Conservation (phyloP, 2,888 invertebrate species). For the Platycheirus albimanus region DNA sequence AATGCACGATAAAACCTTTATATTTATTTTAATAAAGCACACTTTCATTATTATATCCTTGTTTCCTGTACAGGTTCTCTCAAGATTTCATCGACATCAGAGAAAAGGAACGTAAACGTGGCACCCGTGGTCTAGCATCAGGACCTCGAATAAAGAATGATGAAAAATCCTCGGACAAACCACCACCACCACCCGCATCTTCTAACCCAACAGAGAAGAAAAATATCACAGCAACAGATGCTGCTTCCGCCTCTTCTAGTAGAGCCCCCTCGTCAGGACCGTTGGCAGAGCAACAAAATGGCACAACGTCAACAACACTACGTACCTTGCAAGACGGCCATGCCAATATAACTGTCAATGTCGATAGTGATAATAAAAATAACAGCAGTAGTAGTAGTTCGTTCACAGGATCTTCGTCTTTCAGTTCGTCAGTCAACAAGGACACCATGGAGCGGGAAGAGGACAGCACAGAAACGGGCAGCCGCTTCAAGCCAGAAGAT, state of each 20-base stretch:
- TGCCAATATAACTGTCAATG: constrained; percentile 78
- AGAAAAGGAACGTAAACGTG: constrained; percentile 93
- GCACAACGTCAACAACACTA: constrained; percentile 69
- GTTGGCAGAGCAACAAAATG: constrained; percentile 62
- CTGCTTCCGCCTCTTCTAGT: constrained; percentile 59
- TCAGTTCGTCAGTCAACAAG: constrained; percentile 57
- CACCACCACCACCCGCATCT: constrained; percentile 44
- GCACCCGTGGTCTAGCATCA: constrained; percentile 87
- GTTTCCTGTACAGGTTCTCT: constrained; percentile 88
- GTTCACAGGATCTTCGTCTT: constrained; percentile 48
- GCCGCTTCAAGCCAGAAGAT: constrained; percentile 80
- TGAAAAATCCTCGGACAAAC: constrained; percentile 67
- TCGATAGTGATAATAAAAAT: constrained; percentile 75
- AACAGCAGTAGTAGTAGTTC: constrained; percentile 56
- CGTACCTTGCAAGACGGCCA: constrained; percentile 74
- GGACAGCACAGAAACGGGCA: constrained; percentile 64
- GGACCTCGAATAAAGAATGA: constrained; percentile 75
- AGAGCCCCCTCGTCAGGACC: constrained; percentile 17
- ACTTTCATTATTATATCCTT: constrained; percentile 63
- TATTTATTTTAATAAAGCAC: constrained; percentile 68
- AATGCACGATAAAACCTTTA: constrained; percentile 50
- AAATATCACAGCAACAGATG: constrained; percentile 74
- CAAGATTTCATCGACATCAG: constrained; percentile 96
- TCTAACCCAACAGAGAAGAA: constrained; percentile 26
- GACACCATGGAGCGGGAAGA: constrained; percentile 59